Conservation (phyloP, 1,140 invertebrate genomes). For the Anadara kagoshimensis region DNA sequence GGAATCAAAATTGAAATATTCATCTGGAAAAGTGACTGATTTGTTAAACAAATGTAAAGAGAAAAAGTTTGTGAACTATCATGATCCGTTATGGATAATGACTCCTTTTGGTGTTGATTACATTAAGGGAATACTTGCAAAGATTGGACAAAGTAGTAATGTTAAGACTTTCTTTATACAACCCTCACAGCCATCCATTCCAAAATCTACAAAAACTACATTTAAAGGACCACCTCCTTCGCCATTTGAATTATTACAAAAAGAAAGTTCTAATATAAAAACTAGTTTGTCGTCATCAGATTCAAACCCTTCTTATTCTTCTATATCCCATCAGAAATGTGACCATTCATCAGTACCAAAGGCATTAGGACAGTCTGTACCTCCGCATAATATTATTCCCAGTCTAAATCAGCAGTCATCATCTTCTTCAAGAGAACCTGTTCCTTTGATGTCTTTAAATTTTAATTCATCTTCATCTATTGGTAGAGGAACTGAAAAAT, state of each 20-base stretch:
- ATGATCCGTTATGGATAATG: constrained; percentile 8
- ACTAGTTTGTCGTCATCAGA: too few relatives aligned
- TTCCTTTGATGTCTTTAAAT: not conserved
- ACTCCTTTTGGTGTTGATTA: not conserved
- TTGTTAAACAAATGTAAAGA: not conserved
- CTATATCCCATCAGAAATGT: not conserved
- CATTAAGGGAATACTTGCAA: not conserved
- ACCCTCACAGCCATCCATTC: too few relatives aligned
- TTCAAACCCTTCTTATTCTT: not conserved
- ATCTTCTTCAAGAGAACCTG: not conserved
- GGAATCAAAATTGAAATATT: not conserved
- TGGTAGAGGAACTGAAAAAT: too few relatives aligned
- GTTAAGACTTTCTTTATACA: not conserved
- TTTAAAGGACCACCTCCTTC: too few relatives aligned
- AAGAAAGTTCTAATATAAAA: too few relatives aligned
- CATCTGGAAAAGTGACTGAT: not conserved
- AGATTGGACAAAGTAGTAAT: not conserved
- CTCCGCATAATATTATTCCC: not conserved
- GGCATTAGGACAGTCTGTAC: not conserved
- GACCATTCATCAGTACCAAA: not conserved
- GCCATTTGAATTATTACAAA: too few relatives aligned
- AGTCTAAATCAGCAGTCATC: not conserved
- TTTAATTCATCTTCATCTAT: too few relatives aligned
- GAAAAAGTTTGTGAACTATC: not conserved
- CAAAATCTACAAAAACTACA: not conserved